Percentiles rank a stretch among this genome's conserved stretches.
phyloP scores from a whole-genome alignment of 2,888 invertebrate species.

The Phanerotoma sp. region DNA sequence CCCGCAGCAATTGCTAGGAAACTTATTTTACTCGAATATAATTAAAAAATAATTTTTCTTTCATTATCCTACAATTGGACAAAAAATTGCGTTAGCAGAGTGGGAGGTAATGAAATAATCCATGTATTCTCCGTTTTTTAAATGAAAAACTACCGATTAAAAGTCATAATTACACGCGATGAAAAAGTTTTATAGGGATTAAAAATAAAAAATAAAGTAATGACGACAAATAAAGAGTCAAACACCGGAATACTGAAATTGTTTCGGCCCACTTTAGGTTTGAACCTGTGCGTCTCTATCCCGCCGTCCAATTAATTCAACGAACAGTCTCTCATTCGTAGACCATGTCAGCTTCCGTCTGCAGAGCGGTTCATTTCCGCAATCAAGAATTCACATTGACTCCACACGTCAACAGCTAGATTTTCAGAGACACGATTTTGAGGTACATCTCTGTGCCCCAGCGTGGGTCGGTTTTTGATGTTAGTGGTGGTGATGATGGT shows the following conservation, averaged over 20 bases:
- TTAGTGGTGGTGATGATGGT: too few relatives aligned
- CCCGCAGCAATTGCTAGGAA: too few relatives aligned
- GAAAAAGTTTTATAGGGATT: neutral
- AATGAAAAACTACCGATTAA: too few relatives aligned
- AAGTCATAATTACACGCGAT: too few relatives aligned
- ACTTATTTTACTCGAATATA: too few relatives aligned
- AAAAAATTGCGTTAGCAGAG: too few relatives aligned
- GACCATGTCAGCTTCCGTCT: conserved; percentile 17
- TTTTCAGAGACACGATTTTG: conserved; percentile 17
- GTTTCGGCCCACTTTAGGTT: conserved; percentile 20
- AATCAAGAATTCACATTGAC: conserved; percentile 46
- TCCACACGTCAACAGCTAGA: conserved; percentile 35
- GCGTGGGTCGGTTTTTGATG: neutral
- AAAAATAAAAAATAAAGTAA: neutral
- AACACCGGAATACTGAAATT: conserved; percentile 11
- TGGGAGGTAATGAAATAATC: too few relatives aligned
- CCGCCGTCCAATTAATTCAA: conserved; percentile 24
- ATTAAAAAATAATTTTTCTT: too few relatives aligned
- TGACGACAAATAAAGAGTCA: neutral
- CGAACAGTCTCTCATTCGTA: conserved; percentile 23
- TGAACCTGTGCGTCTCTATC: conserved; percentile 5
- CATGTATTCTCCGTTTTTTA: too few relatives aligned
- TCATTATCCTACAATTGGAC: too few relatives aligned
- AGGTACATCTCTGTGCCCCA: neutral
- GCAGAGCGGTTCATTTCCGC: conserved; percentile 42